Percentiles rank a stretch among this genome's conserved stretches.
Conservation (phyloP, 2,797 vertebrate species). For the Ctenopoma kingsleyae region DNA sequence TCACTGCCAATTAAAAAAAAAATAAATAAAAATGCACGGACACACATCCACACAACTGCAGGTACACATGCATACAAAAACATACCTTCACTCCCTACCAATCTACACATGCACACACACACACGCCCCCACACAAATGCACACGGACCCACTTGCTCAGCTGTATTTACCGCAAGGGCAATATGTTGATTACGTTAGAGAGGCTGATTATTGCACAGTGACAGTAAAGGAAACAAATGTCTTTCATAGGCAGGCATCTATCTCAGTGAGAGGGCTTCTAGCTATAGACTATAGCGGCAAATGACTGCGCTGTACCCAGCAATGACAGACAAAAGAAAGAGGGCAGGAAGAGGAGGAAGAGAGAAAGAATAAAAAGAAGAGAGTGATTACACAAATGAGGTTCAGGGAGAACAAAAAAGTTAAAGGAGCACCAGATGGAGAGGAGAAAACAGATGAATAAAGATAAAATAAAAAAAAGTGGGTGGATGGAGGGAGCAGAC, state of each 20-base stretch:
- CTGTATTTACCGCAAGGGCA: constrained; percentile 86
- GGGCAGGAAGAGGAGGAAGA: constrained; percentile 62
- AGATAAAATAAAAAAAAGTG: constrained; percentile 48
- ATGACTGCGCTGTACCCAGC: constrained; percentile 69
- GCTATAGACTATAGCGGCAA: constrained; percentile 74
- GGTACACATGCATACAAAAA: constrained; percentile 39
- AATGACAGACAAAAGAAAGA: constrained; percentile 69
- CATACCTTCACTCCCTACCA: neutral
- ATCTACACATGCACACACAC: constrained; percentile 30
- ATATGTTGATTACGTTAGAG: constrained; percentile 87
- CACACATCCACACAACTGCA: constrained; percentile 40
- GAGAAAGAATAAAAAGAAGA: constrained; percentile 43
- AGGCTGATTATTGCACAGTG: constrained; percentile 85
- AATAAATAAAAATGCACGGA: constrained; percentile 21
- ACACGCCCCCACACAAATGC: constrained; percentile 64
- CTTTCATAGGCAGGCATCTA: constrained; percentile 83
- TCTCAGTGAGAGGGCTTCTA: constrained; percentile 76
- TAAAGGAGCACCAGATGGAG: constrained; percentile 70
- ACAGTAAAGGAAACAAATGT: constrained; percentile 85
- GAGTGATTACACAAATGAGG: constrained; percentile 67
- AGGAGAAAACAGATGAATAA: constrained; percentile 63
- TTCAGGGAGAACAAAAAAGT: constrained; percentile 60
- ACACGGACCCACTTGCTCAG: constrained; percentile 79
- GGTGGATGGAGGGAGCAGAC: constrained; percentile 43
- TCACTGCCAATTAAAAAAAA: constrained; percentile 37